Base-by-base conservation (phyloP, 1,140 invertebrate species). In the Aphidius ervi region DNA sequence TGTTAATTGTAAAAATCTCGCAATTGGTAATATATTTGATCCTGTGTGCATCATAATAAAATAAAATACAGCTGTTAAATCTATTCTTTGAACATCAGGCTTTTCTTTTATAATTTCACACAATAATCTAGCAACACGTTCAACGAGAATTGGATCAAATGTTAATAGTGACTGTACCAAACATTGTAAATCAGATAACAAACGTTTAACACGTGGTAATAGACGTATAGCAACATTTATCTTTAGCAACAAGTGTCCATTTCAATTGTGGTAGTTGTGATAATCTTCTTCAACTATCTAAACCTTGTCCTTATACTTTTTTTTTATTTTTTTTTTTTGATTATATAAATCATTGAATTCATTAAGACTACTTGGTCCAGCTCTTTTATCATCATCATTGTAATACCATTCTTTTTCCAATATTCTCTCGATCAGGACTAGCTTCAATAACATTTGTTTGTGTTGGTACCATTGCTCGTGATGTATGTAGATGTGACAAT, bases 21-120 rank as follows among this genome's bases (percentile, higher is more conserved):
- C 97, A 59, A 99, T 90, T 1, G 97, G 97, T 49, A 99, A 78
- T 39, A 99, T 88, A 75, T 99, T 99, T 5, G 95, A 98, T 7
- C 98, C 98, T 8, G 94, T 99, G 75, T 99, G 99, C 92, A 99
- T 96, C 47, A 99, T 85, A 80, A 99, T 98, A 75, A 99, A 99
- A 80, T 93, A 99, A 78, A 99, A 99, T 8, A 97, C 88, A 6
- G 97, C 98, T 0, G 94, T 96, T 53, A 95, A 82, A 76, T 98
- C 99, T 10, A 99, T 83, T 70, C 95, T 93, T 0, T 95, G 91
- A 67, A 98, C 87, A 68, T 91, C 88, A 1, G 95, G 94, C 82
- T 99, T 99, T 77, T 99, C 97, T 72, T 90, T 86, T 88, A 98
- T 93, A 48, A 98, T 87, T 74, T 93, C 87, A 69, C 88, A 91